Conservation (phyloP, 2,888 invertebrate genomes). For the Coleophora flavipennella region DNA sequence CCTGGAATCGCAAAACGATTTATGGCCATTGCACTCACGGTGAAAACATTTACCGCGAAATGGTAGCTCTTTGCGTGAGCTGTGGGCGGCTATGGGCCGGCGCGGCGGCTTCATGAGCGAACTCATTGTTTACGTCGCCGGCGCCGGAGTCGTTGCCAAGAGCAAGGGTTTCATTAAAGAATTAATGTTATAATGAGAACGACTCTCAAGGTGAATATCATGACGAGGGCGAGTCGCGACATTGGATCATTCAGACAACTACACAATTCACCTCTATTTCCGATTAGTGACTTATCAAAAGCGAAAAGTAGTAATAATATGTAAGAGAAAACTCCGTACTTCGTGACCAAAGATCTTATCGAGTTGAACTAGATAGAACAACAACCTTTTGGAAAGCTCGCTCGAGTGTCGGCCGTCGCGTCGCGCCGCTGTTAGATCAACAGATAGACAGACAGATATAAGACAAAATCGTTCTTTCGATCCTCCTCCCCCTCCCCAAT, state of each 20-base stretch:
- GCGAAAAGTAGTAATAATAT: too few species aligned
- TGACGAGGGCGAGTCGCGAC: not conserved
- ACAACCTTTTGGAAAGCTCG: slow-evolving; percentile 28
- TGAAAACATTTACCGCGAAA: slow-evolving; percentile 45
- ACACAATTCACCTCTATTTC: too few species aligned
- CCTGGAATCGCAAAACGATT: slow-evolving; percentile 57
- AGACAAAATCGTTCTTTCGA: too few species aligned
- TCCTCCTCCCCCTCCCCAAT: too few species aligned
- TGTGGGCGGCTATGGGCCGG: slow-evolving; percentile 26
- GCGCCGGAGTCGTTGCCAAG: slow-evolving; percentile 35
- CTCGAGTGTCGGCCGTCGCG: not conserved
- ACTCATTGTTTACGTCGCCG: slow-evolving; percentile 15
- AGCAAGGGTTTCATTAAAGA: slow-evolving; percentile 7
- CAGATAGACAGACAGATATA: too few species aligned
- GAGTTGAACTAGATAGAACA: slow-evolving; percentile 18
- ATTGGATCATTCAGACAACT: too few species aligned
- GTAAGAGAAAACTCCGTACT: too few species aligned
- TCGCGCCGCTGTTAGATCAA: too few species aligned
- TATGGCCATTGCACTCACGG: slow-evolving; percentile 62
- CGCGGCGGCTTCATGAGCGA: slow-evolving; percentile 10
- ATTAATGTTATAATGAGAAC: not conserved
- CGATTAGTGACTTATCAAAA: too few species aligned
- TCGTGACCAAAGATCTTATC: slow-evolving; percentile 22
- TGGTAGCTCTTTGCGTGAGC: too few species aligned
- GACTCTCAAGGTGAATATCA: not conserved